Percentiles rank a stretch among this genome's conserved stretches.
These are phyloP conservation scores for Trichosurus vulpecula DNA, from an alignment of 2,797 vertebrate genomes.

Conservation along the genomic window DNA sequence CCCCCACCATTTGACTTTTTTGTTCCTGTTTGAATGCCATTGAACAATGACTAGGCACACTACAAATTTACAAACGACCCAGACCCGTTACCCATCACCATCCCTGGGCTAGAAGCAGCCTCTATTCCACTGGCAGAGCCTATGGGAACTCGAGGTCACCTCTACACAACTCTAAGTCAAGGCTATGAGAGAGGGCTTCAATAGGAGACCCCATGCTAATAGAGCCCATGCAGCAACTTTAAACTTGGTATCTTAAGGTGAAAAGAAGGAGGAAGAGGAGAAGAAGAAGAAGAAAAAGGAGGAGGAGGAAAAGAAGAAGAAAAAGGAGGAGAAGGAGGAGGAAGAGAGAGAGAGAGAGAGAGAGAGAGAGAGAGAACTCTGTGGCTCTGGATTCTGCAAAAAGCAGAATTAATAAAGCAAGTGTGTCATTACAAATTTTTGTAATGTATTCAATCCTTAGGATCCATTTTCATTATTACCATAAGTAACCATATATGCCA, in stretches of 20 bases:
- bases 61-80: too few relatives aligned
- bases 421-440: conserved; percentile 53
- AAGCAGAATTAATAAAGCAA: conserved; percentile 60
- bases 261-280: not conserved
- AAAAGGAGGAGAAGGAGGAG: not conserved
- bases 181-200: not conserved
- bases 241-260: not conserved
- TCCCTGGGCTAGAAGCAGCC: not conserved
- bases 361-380: not conserved
- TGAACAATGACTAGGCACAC: too few relatives aligned
- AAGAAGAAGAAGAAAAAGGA: too few relatives aligned
- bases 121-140: not conserved
- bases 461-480: not conserved
- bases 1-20: too few relatives aligned
- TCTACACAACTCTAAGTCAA: not conserved
- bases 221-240: not conserved
- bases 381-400: conserved; percentile 45
- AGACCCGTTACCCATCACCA: not conserved
- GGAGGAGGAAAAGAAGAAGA: not conserved
- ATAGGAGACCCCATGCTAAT: not conserved
- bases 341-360: not conserved
- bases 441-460: conserved; percentile 53
- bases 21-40: too few relatives aligned
- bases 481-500: conserved; percentile 25
- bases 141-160: not conserved